Conservation (phyloP, 2,113 vertebrate species). For the Gallinago paraguaiae region DNA sequence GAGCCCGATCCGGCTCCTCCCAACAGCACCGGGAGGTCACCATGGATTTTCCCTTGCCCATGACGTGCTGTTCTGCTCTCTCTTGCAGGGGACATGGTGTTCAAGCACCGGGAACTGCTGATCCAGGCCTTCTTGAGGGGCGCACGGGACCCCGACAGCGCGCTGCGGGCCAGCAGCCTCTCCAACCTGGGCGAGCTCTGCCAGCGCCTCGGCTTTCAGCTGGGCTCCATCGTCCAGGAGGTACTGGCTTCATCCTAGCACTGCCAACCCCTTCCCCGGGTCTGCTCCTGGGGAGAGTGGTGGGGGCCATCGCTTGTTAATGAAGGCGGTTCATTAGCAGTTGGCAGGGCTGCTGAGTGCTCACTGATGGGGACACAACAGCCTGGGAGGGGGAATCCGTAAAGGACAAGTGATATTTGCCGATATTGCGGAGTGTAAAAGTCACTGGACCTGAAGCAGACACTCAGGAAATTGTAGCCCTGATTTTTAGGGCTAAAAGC, state of each 20-base stretch:
- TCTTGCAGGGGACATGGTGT: slow-evolving; percentile 84
- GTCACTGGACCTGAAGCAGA: background rate
- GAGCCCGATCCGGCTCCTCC: background rate
- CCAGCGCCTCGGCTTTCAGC: slow-evolving; percentile 83
- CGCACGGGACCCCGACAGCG: slow-evolving; percentile 76
- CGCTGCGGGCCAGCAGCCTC: slow-evolving; percentile 88
- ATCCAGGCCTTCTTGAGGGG: slow-evolving; percentile 85
- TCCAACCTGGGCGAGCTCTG: slow-evolving; percentile 94
- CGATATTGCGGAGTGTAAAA: background rate
- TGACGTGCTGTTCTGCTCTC: background rate
- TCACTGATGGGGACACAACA: background rate
- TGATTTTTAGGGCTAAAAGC: background rate
- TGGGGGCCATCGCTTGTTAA: background rate
- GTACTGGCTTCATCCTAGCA: slow-evolving; percentile 59
- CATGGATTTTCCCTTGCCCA: background rate
- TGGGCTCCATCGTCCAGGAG: slow-evolving; percentile 88
- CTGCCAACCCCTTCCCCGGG: background rate
- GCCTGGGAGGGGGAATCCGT: background rate
- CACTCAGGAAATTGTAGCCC: background rate
- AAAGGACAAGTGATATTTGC: background rate
- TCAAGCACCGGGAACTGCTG: slow-evolving; percentile 82
- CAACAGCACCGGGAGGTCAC: background rate
- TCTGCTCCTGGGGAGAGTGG: fast-evolving
- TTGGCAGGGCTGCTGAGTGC: background rate
- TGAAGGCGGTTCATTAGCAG: background rate